Conservation (phyloP, 2,113 vertebrate species). For the Leucoraja erinaceus region DNA sequence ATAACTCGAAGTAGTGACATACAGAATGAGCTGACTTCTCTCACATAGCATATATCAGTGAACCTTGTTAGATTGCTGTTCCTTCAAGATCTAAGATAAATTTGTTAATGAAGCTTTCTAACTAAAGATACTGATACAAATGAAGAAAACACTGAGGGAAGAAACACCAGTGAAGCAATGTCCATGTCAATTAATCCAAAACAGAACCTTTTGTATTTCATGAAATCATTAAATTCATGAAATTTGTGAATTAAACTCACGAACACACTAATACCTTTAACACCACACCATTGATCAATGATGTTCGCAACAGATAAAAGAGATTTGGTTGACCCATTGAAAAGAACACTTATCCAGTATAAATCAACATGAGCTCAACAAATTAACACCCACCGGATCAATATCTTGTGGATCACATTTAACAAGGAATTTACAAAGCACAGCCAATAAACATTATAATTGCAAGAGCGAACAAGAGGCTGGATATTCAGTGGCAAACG, state of each 20-base stretch:
- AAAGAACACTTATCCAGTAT: too few relatives aligned
- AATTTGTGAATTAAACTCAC: neutral
- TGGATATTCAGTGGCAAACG: neutral
- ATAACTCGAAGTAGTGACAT: neutral
- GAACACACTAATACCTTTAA: neutral
- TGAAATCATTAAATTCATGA: neutral
- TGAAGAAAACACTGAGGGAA: neutral
- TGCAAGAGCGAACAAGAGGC: neutral
- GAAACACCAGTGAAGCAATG: neutral
- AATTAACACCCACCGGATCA: neutral
- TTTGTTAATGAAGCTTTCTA: neutral
- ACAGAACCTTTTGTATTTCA: too few relatives aligned
- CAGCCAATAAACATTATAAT: neutral
- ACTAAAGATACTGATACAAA: neutral
- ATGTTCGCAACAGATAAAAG: neutral
- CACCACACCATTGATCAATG: neutral
- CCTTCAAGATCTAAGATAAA: neutral
- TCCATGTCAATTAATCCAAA: neutral
- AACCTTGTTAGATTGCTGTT: neutral
- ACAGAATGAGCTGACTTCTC: neutral
- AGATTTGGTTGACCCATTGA: neutral
- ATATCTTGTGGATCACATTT: neutral
- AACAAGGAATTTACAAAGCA: neutral
- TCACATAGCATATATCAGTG: neutral
- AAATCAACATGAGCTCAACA: too few relatives aligned